These are phyloP conservation scores for Stenolophus ochropezus DNA, from an alignment of 2,888 invertebrate genomes.

Conservation along the genomic window DNA sequence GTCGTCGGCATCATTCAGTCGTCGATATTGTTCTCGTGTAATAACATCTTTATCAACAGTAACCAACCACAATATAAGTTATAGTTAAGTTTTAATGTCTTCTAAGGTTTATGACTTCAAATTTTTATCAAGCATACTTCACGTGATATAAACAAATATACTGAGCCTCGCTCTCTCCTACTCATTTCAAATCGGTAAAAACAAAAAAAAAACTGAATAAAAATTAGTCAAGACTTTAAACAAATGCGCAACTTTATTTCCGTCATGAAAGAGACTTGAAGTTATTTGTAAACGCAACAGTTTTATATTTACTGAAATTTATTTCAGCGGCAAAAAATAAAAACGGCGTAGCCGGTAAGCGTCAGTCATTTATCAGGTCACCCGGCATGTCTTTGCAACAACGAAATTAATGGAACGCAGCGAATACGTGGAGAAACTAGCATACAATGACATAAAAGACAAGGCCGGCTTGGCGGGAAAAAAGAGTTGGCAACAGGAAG, in stretches of 20 bases:
- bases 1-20: no score
- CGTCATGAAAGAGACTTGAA: background rate
- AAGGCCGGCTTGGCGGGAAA: background rate
- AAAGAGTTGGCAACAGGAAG: conserved; percentile 14
- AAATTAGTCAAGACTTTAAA: no score
- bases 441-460: conserved; percentile 1
- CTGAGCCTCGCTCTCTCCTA: no score
- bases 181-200: no score
- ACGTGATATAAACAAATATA: no score
- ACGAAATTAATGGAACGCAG: conserved; percentile 21
- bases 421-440: conserved; percentile 6
- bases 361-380: conserved; percentile 22
- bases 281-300: background rate
- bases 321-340: background rate
- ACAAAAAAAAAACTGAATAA: background rate
- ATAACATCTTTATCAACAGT: no score
- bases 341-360: background rate
- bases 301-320: background rate
- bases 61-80: no score
- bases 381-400: conserved; percentile 9
- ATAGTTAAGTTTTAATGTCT: no score
- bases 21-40: no score
- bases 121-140: no score
- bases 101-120: no score
- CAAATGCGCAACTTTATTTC: background rate